Evolutionary conservation across 53 echinoderm and acorn worm genomes (phyloP), one percentile per base, ranked within the genome.

Genomic region (Mesocentrotus franciscanus): DNA sequence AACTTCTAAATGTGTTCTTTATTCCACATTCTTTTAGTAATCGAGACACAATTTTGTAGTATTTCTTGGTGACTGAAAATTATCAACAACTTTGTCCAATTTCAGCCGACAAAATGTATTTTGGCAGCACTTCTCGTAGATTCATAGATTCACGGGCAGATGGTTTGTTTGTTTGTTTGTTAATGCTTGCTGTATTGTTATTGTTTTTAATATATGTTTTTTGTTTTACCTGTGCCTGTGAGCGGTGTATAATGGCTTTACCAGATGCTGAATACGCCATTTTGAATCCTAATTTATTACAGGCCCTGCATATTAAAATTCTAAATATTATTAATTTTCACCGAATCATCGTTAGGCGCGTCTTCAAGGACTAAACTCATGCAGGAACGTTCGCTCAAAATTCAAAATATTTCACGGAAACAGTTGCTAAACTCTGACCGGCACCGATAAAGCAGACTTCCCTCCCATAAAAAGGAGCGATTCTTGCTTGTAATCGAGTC

Each of bases 381-480:
- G 5, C 12, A 87, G 27, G 58, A 87, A 81, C 17, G 81, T 81
- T 81, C 4, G 39, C 17, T 39, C 18, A 81, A 81, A 79, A 39
- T 42, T 81, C 81, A 81, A 58, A 87, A 57, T 87, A 56, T 87
- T 56, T 14, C 59, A 58, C 56, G 87, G 87, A 87, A 84, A 87
- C 87, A 87, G 56, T 87, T 12, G 59, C 59, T 87, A 87, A 87
- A 87, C 24, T 87, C 56, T 87, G 87, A 57, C 87, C 56, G 59
- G 87, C 32, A 87, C 56, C 87, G 87, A 87, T 87, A 87, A 58
- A 87, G 87, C 58, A 87, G 87, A 87, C 87, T 87, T 87, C 58
- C 87, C 87, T 87, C 34, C 55, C 57, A n/a, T 57, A 56, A 87
- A 84, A 87, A 56, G 18, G 11, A 39, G 81, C 16, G 7, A 58